Percentiles rank a stretch among this genome's conserved stretches.
Evolutionary conservation across 2,797 vertebrate genomes (phyloP).

Genomic region (Erpetoichthys calabaricus): DNA sequence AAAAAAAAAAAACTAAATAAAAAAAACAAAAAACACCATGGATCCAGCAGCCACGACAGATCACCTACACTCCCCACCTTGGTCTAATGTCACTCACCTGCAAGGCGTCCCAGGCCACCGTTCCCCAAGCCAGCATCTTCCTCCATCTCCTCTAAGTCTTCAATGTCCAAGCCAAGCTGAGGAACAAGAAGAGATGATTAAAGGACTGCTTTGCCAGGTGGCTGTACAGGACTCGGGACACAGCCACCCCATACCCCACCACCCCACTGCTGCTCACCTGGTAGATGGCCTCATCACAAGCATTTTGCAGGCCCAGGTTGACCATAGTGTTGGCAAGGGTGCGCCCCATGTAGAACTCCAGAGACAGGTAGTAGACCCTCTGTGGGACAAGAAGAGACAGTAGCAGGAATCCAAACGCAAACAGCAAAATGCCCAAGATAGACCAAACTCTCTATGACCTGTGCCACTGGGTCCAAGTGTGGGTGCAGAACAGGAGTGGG

Average conservation of each 20-base stretch:
- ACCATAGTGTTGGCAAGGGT: constrained; percentile 95
- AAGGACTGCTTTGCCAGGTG: too few relatives aligned
- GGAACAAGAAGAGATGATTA: constrained; percentile 7
- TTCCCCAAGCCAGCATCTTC: constrained; percentile 92
- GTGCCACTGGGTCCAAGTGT: too few relatives aligned
- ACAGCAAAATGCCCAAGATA: not conserved
- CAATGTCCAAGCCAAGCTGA: constrained; percentile 88
- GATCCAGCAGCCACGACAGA: too few relatives aligned
- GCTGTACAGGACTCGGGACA: too few relatives aligned
- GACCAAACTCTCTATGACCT: too few relatives aligned
- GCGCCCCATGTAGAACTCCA: constrained; percentile 96
- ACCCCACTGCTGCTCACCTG: constrained; percentile 52
- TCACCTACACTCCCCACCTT: not conserved
- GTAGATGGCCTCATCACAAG: constrained; percentile 91
- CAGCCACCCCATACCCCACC: not conserved
- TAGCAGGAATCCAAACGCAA: not conserved
- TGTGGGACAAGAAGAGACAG: constrained; percentile 22
- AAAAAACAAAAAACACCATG: too few relatives aligned
- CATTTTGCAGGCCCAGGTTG: constrained; percentile 88
- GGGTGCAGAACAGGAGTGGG: too few relatives aligned
- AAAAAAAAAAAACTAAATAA: too few relatives aligned
- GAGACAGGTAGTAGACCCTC: constrained; percentile 92
- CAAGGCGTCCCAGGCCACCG: constrained; percentile 85
- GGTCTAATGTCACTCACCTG: constrained; percentile 49
- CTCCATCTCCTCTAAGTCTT: constrained; percentile 92